Percentiles rank a stretch among this genome's conserved stretches.
These are phyloP conservation scores for Acomys russatus DNA, from an alignment of 2,797 vertebrate species.

Conservation along the genomic window DNA sequence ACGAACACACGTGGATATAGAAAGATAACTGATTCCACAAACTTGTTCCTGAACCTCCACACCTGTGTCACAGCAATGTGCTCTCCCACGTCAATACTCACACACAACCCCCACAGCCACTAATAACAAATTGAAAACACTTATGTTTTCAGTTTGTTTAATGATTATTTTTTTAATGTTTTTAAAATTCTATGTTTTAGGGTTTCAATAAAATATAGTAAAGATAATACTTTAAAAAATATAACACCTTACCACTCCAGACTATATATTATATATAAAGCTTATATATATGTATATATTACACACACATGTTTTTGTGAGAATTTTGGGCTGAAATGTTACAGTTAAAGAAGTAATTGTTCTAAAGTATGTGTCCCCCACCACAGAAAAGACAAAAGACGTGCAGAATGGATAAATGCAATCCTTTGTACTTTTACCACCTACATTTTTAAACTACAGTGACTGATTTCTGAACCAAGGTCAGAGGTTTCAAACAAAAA, in stretches of 20 bases:
- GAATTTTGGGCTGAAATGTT: constrained; percentile 61
- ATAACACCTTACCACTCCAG: background rate
- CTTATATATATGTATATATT: background rate
- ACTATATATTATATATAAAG: background rate
- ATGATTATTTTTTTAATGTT: constrained; percentile 47
- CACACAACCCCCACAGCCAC: too few species aligned
- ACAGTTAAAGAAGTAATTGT: constrained; percentile 76
- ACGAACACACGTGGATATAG: background rate
- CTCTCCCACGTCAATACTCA: background rate
- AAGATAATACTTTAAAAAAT: constrained; percentile 26
- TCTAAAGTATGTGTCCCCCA: constrained; percentile 73
- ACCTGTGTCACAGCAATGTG: background rate
- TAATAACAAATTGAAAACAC: background rate
- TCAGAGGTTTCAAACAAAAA: constrained; percentile 82
- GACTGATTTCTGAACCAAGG: constrained; percentile 82
- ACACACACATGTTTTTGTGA: constrained; percentile 7
- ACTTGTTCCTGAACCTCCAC: background rate
- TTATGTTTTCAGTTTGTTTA: constrained; percentile 28
- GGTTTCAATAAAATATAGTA: constrained; percentile 34
- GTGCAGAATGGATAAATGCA: constrained; percentile 79
- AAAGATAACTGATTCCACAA: background rate
- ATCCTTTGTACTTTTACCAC: constrained; percentile 79
- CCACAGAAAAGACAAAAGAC: constrained; percentile 68
- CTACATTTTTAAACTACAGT: constrained; percentile 79
- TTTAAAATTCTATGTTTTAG: constrained; percentile 27